phyloP scores from a whole-genome alignment of 2,888 invertebrate species.

The Stenoptilia bipunctidactyla region DNA sequence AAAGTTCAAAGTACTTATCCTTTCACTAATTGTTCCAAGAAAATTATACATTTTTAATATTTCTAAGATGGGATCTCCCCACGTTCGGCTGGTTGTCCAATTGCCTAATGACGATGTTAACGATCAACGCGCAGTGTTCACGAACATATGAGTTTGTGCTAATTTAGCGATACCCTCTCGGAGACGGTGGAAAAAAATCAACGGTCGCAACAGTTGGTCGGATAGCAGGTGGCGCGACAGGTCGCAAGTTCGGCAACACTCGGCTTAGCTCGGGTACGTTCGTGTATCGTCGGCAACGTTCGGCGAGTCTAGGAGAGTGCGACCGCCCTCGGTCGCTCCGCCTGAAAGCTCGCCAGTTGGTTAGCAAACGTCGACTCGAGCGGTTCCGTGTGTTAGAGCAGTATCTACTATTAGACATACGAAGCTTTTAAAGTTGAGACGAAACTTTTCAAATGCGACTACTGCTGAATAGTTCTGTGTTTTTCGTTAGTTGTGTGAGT shows the following conservation, averaged over 20 bases:
- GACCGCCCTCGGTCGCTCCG: conserved; percentile 60
- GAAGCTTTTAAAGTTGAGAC: no score
- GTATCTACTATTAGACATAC: no score
- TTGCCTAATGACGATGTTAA: neutral
- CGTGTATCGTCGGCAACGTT: conserved; percentile 27
- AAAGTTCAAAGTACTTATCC: no score
- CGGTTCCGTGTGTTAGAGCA: conserved; percentile 17
- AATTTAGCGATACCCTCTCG: conserved; percentile 46
- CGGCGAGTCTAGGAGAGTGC: conserved; percentile 38
- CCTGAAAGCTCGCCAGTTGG: conserved; percentile 64
- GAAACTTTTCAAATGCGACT: neutral
- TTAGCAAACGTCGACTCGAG: conserved; percentile 49
- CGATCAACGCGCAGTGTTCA: conserved; percentile 1
- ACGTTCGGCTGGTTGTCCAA: no score
- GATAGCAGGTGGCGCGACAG: conserved; percentile 66
- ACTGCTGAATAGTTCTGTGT: neutral
- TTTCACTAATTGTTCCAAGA: no score
- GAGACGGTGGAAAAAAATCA: conserved; percentile 63
- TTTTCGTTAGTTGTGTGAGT: conserved; percentile 18
- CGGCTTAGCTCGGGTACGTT: conserved; percentile 25
- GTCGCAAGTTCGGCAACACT: conserved; percentile 25
- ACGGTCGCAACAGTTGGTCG: conserved; percentile 69
- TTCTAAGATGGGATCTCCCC: no score
- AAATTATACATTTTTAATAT: no score
- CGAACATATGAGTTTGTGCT: conserved; percentile 27